phyloP scores from a whole-genome alignment of 2,113 vertebrate species.

The Rhabdomys dilectus region DNA sequence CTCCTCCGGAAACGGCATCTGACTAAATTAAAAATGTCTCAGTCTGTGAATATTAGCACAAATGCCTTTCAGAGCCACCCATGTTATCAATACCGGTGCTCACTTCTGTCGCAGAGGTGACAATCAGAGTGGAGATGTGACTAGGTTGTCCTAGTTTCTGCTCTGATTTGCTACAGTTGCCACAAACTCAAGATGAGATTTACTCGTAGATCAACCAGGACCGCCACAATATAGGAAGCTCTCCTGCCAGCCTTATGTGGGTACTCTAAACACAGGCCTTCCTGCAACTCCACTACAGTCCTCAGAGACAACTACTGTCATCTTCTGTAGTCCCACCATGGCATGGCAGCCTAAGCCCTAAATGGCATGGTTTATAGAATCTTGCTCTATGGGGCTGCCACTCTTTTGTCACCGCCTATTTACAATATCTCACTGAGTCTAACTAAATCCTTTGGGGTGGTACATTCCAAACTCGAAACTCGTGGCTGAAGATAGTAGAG shows the following conservation, averaged over 20 bases:
- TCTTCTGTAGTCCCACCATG: not conserved
- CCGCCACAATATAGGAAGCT: not conserved
- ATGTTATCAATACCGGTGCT: too few species aligned
- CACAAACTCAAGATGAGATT: not conserved
- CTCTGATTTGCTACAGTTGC: not conserved
- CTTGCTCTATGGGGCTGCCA: not conserved
- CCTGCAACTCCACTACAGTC: not conserved
- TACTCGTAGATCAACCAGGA: not conserved
- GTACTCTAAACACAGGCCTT: fast-evolving
- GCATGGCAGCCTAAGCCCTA: not conserved
- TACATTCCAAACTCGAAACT: not conserved
- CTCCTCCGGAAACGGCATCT: not conserved
- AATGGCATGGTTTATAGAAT: not conserved
- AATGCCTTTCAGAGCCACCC: not conserved
- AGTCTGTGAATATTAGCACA: not conserved
- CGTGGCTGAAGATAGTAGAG: not conserved
- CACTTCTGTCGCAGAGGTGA: not conserved
- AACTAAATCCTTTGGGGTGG: not conserved
- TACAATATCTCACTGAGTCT: not conserved
- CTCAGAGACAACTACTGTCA: not conserved
- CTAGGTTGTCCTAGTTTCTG: not conserved
- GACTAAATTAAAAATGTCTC: slow-evolving; percentile 26
- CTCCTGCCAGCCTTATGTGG: not conserved
- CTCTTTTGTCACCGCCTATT: not conserved
- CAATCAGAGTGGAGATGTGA: not conserved